phyloP scores from a whole-genome alignment of 2,888 invertebrate genomes.

The Ferrisia virgata region DNA sequence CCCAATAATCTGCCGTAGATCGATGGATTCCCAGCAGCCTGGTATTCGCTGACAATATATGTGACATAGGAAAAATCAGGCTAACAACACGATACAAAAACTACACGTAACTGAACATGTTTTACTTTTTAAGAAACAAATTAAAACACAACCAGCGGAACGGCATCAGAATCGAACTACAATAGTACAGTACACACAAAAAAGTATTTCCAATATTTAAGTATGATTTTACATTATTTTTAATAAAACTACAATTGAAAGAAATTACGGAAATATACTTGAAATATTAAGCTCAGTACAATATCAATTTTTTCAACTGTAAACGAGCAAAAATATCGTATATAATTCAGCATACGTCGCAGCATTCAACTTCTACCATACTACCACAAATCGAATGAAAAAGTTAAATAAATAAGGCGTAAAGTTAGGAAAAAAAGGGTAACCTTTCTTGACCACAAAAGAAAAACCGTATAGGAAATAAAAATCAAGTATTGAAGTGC shows the following conservation, averaged over 20 bases:
- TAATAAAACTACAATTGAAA: slow-evolving; percentile 14
- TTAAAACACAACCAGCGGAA: slow-evolving; percentile 15
- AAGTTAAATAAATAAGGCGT: neutral
- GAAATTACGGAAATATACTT: neutral
- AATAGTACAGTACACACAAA: slow-evolving; percentile 4
- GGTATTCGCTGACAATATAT: no score
- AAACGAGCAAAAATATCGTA: neutral
- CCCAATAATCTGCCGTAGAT: no score
- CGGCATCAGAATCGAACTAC: neutral
- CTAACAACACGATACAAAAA: neutral
- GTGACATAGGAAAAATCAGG: neutral
- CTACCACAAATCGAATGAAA: slow-evolving; percentile 3
- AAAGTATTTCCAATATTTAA: neutral
- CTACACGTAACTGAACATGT: neutral
- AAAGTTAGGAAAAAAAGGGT: neutral
- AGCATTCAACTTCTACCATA: neutral
- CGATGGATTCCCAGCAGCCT: no score
- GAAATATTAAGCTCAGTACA: slow-evolving; percentile 13
- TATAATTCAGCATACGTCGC: neutral
- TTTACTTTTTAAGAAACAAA: slow-evolving; percentile 10
- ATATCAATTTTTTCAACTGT: slow-evolving; percentile 15
- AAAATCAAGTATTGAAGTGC: slow-evolving; percentile 6
- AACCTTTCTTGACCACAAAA: slow-evolving; percentile 8
- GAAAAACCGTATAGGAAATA: neutral
- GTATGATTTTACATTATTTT: neutral